phyloP scores from a whole-genome alignment of 2,113 vertebrate species.

The Girardinichthys multiradiatus region DNA sequence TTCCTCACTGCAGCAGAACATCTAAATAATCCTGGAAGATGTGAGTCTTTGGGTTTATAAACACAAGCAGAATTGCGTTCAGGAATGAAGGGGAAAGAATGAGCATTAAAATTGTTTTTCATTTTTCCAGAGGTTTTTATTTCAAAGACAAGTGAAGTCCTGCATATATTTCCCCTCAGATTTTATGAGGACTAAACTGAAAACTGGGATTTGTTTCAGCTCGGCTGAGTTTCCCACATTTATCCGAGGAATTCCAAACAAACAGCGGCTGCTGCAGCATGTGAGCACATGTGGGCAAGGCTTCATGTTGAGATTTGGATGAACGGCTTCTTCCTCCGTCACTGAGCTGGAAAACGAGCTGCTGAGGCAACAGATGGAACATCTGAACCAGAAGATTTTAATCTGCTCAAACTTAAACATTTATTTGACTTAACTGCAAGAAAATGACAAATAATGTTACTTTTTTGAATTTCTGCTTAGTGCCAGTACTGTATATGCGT shows the following conservation, averaged over 20 bases:
- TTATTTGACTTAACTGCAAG: background rate
- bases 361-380: background rate
- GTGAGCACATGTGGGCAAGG: background rate
- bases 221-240: background rate
- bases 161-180: background rate
- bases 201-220: conserved; percentile 2
- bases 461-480: background rate
- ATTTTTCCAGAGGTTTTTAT: background rate
- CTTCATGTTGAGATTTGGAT: background rate
- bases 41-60: background rate
- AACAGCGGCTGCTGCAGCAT: background rate
- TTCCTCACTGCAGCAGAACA: background rate
- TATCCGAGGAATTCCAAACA: conserved; percentile 10
- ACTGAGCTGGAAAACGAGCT: background rate
- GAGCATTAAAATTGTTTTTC: background rate
- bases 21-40: background rate
- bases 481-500: background rate
- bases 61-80: background rate
- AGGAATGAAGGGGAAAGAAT: no score
- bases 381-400: background rate
- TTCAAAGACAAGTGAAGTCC: background rate
- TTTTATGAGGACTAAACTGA: background rate
- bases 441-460: background rate
- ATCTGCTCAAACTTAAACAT: background rate
- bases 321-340: background rate